phyloP scores from a whole-genome alignment of 2,113 vertebrate genomes.

The Anoura caudifer region DNA sequence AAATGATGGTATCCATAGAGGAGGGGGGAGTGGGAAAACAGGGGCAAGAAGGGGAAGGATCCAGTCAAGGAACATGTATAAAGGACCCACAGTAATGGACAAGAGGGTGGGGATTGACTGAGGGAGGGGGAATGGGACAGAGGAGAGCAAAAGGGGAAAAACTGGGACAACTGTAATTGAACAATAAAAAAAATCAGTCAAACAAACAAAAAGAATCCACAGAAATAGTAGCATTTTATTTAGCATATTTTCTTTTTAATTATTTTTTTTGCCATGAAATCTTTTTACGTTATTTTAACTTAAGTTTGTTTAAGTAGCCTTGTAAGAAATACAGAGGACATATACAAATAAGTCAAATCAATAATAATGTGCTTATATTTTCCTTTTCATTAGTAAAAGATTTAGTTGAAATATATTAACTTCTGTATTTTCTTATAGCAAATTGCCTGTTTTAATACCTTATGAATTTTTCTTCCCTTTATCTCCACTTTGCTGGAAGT shows the following conservation, averaged over 20 bases:
- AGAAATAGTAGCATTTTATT: background rate
- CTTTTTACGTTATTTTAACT: background rate
- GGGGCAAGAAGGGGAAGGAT: too few relatives aligned
- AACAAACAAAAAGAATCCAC: too few relatives aligned
- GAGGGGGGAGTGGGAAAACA: too few relatives aligned
- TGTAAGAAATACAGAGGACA: background rate
- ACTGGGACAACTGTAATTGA: too few relatives aligned
- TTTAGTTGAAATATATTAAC: background rate
- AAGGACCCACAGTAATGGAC: too few relatives aligned
- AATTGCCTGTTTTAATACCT: background rate
- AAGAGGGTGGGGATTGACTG: too few relatives aligned
- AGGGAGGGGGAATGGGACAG: too few relatives aligned
- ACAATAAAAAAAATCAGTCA: too few relatives aligned
- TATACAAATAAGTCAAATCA: background rate
- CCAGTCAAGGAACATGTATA: too few relatives aligned
- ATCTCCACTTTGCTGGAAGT: background rate
- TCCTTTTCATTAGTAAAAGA: background rate
- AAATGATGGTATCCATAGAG: too few relatives aligned
- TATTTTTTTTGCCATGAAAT: background rate
- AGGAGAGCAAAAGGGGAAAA: too few relatives aligned
- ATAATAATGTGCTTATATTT: background rate
- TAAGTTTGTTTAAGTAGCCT: background rate
- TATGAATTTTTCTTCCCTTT: background rate
- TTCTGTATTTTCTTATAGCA: background rate
- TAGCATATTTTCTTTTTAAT: background rate